Evolutionary conservation across 2,888 invertebrate genomes (phyloP).

Genomic region (Heliconius aoede): DNA sequence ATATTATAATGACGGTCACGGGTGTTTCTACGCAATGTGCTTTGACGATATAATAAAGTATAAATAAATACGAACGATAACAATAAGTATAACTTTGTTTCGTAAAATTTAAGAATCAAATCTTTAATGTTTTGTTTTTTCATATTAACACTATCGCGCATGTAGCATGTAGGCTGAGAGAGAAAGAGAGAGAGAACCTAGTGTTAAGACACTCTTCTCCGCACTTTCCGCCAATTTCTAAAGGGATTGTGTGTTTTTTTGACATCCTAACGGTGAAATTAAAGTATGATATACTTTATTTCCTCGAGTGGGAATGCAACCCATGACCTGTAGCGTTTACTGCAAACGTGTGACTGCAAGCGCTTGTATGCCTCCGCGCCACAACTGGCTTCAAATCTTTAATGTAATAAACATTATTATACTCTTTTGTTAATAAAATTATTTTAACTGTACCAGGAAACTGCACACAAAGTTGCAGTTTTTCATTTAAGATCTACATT

Average conservation of each 20-base stretch:
- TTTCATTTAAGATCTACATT: conserved; percentile 48
- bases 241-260: no score
- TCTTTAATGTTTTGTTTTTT: background rate
- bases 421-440: background rate
- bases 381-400: no score
- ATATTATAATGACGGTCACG: conserved; percentile 31
- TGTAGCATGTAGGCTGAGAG: no score
- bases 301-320: background rate
- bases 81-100: background rate
- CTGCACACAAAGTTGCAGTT: conserved; percentile 46
- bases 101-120: background rate
- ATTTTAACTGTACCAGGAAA: conserved; percentile 42
- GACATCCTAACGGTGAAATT: no score
- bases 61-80: background rate
- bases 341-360: no score
- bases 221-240: accelerated
- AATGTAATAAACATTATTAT: background rate
- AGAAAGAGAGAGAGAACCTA: no score
- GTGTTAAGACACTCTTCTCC: no score
- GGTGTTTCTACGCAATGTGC: conserved; percentile 20
- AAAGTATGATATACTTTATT: background rate
- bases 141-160: no score
- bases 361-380: no score
- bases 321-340: no score
- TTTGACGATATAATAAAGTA: conserved; percentile 6